Percentiles rank a stretch among this genome's conserved stretches.
Conservation (phyloP, 2,888 invertebrate genomes). For the Syrista parreyssii region DNA sequence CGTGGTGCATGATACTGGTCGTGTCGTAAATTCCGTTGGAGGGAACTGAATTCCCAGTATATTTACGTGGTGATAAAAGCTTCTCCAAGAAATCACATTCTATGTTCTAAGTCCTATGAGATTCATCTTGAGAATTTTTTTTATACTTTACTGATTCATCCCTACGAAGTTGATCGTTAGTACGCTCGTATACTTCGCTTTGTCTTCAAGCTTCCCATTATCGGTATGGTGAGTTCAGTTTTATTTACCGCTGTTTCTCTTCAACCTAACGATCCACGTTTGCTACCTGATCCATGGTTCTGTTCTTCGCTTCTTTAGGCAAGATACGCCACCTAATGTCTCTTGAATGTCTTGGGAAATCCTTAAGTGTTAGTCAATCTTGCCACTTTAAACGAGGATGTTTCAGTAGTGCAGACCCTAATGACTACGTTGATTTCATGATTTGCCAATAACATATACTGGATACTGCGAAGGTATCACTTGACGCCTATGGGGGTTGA, state of each 20-base stretch:
- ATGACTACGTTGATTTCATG: conserved; percentile 13
- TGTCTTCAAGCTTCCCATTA: conserved; percentile 2
- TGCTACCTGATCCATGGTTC: conserved; percentile 29
- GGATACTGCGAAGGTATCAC: conserved; percentile 5
- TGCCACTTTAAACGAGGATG: conserved; percentile 23
- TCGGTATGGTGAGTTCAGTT: conserved; percentile 16
- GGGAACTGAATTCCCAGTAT: conserved; percentile 27
- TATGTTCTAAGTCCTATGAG: not conserved
- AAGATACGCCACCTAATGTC: conserved; percentile 37
- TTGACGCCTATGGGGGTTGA: not conserved
- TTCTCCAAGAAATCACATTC: conserved; percentile 28
- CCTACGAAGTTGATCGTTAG: not conserved
- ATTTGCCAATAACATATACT: conserved; percentile 30
- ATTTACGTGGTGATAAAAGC: conserved; percentile 38
- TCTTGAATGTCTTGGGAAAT: conserved; percentile 34
- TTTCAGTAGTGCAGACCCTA: not conserved
- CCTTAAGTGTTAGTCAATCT: conserved; percentile 31
- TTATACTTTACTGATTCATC: not conserved
- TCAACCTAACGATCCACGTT: conserved; percentile 28
- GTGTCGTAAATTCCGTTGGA: conserved; percentile 37
- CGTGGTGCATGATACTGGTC: conserved; percentile 5
- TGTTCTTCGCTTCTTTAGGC: conserved; percentile 28
- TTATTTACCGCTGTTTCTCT: conserved; percentile 31
- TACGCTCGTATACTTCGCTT: conserved; percentile 20
- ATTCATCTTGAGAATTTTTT: not conserved